phyloP scores from a whole-genome alignment of 2,888 invertebrate genomes.

The Boloria selene region DNA sequence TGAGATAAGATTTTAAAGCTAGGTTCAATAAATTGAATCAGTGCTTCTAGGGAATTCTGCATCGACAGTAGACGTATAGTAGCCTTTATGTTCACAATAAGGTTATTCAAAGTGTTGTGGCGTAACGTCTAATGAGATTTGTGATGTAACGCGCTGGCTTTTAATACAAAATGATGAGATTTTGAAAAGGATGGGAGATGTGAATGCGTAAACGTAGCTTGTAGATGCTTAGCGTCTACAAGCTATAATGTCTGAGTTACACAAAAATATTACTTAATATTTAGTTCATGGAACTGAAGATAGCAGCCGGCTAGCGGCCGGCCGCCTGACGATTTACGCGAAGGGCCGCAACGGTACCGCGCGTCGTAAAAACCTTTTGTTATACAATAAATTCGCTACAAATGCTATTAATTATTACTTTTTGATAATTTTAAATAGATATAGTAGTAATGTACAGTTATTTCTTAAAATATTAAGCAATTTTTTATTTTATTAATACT shows the following conservation, averaged over 20 bases:
- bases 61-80: slow-evolving; percentile 16
- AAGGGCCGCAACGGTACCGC: too few relatives aligned
- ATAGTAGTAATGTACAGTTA: too few relatives aligned
- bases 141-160: slow-evolving; percentile 26
- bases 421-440: too few relatives aligned
- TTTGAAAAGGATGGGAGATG: slow-evolving; percentile 17
- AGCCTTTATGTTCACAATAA: slow-evolving; percentile 3
- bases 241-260: neutral
- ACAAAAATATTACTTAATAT: neutral
- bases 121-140: slow-evolving; percentile 26
- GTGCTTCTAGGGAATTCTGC: slow-evolving; percentile 25
- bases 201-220: slow-evolving; percentile 1
- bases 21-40: slow-evolving; percentile 39
- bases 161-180: slow-evolving; percentile 28
- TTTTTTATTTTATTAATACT: too few relatives aligned
- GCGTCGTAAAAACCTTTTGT: too few relatives aligned
- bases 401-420: too few relatives aligned
- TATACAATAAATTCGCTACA: too few relatives aligned
- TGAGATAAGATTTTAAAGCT: slow-evolving; percentile 32
- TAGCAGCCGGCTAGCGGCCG: too few relatives aligned
- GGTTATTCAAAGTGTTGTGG: slow-evolving; percentile 18
- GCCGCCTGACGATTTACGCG: too few relatives aligned
- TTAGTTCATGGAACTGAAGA: too few relatives aligned
- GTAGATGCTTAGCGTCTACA: slow-evolving; percentile 2
- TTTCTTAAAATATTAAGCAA: too few relatives aligned